These are phyloP conservation scores for Neoaliturus tenellus DNA, from an alignment of 2,888 invertebrate genomes.

Conservation along the genomic window DNA sequence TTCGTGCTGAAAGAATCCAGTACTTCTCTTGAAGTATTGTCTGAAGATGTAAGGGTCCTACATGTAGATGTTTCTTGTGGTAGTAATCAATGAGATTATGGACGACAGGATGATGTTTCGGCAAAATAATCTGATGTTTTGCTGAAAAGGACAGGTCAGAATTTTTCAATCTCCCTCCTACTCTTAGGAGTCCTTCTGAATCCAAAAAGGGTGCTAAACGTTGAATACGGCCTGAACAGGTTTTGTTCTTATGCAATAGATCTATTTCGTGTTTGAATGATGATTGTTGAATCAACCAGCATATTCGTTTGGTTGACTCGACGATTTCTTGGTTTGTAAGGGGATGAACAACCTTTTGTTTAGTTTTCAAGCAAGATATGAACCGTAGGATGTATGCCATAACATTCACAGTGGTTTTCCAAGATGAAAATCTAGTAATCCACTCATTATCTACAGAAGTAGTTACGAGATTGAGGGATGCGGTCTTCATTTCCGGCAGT, in stretches of 20 bases:
- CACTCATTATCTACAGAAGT: not conserved
- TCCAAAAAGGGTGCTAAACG: not conserved
- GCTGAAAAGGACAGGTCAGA: not conserved
- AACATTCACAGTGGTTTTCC: not conserved
- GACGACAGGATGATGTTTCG: too few species aligned
- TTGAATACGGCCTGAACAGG: not conserved
- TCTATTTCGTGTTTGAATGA: not conserved
- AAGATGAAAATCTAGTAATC: constrained; percentile 5
- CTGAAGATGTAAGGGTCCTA: not conserved
- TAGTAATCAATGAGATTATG: constrained; percentile 34
- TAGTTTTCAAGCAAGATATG: not conserved
- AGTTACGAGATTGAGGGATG: not conserved
- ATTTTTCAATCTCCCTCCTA: not conserved
- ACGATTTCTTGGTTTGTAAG: not conserved
- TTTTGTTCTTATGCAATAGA: not conserved
- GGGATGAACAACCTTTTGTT: not conserved
- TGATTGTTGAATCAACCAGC: not conserved
- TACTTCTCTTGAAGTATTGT: not conserved
- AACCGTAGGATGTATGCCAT: constrained; percentile 9
- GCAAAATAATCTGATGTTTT: not conserved
- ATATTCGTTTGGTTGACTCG: not conserved
- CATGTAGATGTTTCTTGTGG: constrained; percentile 10
- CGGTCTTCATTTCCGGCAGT: not conserved
- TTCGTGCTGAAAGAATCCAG: not conserved
- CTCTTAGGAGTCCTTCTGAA: not conserved